Evolutionary conservation across 1,140 invertebrate genomes (phyloP), one percentile per base, ranked within the genome.

Genomic region (Tetramorium alpestre): DNA sequence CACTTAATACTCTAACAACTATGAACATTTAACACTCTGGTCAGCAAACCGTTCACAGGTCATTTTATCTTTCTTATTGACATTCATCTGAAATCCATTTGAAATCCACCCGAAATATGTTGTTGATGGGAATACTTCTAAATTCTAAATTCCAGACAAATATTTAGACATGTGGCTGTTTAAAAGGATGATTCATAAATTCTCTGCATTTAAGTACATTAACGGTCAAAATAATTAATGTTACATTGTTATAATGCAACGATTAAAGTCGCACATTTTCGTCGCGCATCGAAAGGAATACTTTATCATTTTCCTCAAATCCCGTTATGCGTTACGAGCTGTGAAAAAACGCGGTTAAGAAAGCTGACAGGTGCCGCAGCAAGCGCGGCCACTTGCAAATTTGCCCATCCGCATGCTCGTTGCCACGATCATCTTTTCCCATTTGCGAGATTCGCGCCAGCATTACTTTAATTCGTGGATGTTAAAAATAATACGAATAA

Each of bases 291-390:
- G 44, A 70, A 28, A 49, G 7, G 13, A 49, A 8, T 28, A 41
- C 25, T 18, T 72, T 16, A 33, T 51, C 6, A 72, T 72, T 28
- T 72, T 72, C 16, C 44, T 51, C 18, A 33, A 73, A 73, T 56
- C 28, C 28, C 49, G 70, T 73, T 54, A 56, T n/a, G 25, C 1
- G 49, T 73, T 47, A 47, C 65, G n/a, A 44, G 13, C n/a, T 38
- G 22, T 49, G 44, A 54, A 25, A 72, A 72, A 72, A 49, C 22
- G 13, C 47, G 47, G 11, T 51, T 72, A 75, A 75, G 70, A 75
- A 75, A 75, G 33, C 51, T 56, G 33, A 54, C 70, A 56, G 47
- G 22, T 18, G 60, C 28, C 28, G 8, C 25, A 51, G 47, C 6
- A 25, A 33, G 44, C 69, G 11, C 69, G 16, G 18, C 16, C 51